A percentile compares a stretch with the other conserved stretches of the same genome.
Evolutionary conservation across 1,140 invertebrate species (phyloP).

Genomic region (Heliconius eleuchia): DNA sequence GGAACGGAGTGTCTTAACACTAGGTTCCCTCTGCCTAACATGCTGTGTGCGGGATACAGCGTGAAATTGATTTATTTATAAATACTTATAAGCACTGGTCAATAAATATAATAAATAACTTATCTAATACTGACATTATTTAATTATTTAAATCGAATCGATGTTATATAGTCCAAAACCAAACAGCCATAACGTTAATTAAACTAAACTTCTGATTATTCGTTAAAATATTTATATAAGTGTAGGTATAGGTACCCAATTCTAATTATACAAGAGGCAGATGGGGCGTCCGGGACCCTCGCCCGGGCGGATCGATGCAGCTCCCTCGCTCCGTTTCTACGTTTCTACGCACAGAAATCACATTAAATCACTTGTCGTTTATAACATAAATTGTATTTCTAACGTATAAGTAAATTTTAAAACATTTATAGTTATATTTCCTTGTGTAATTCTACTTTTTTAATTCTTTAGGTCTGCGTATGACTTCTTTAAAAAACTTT

Average conservation of each 20-base stretch:
- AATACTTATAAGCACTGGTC: not conserved
- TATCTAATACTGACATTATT: not conserved
- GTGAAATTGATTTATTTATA: not conserved
- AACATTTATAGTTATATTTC: too few species aligned
- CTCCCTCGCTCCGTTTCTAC: slow-evolving; percentile 37
- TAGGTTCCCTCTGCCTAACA: too few species aligned
- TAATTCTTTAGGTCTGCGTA: too few species aligned
- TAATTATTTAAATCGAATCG: not conserved
- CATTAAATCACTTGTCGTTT: slow-evolving; percentile 7
- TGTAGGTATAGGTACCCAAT: slow-evolving; percentile 20
- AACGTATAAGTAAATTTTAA: not conserved
- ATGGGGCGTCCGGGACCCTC: slow-evolving; percentile 43
- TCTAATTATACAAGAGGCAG: slow-evolving; percentile 43
- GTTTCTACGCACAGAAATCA: slow-evolving; percentile 15
- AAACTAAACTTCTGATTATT: not conserved
- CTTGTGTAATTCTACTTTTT: too few species aligned
- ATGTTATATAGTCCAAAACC: not conserved
- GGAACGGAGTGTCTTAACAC: too few species aligned
- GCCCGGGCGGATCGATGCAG: slow-evolving; percentile 71
- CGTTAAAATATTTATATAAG: not conserved
- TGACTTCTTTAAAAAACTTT: too few species aligned
- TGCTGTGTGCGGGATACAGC: too few species aligned
- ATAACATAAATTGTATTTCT: not conserved
- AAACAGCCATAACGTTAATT: not conserved
- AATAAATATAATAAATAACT: not conserved